Percentiles rank a stretch among this genome's conserved stretches.
Evolutionary conservation across 2,113 vertebrate species (phyloP).

Genomic region (Plestiodon gilberti): DNA sequence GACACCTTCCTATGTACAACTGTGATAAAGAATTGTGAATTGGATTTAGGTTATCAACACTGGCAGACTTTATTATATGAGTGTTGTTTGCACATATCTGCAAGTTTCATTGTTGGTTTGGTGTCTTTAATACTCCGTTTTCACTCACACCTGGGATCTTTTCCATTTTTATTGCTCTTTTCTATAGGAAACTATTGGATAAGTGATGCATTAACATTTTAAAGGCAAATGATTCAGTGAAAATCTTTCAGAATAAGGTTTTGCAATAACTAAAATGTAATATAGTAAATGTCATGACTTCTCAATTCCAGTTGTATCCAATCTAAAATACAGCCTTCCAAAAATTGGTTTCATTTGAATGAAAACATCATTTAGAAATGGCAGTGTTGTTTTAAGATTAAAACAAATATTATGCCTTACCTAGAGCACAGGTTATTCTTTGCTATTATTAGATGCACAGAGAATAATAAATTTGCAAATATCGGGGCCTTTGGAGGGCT

Average conservation of each 20-base stretch:
- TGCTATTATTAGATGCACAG: slow-evolving; percentile 45
- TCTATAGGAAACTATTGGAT: slow-evolving; percentile 46
- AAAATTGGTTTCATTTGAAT: slow-evolving; percentile 51
- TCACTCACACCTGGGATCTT: slow-evolving; percentile 22
- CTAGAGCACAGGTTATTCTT: slow-evolving; percentile 36
- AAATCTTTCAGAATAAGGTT: slow-evolving; percentile 33
- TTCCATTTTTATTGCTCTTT: slow-evolving; percentile 34
- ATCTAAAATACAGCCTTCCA: slow-evolving; percentile 38
- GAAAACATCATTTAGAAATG: slow-evolving; percentile 47
- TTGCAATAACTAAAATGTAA: slow-evolving; percentile 45
- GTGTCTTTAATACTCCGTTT: slow-evolving; percentile 23
- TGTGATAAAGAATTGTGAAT: slow-evolving; percentile 26
- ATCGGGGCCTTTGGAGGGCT: slow-evolving; percentile 36
- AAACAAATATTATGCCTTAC: slow-evolving; percentile 38
- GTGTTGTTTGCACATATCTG: not conserved
- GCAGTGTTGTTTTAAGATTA: slow-evolving; percentile 40
- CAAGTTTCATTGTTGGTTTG: slow-evolving; percentile 21
- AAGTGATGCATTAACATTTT: slow-evolving; percentile 41
- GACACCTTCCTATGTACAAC: not conserved
- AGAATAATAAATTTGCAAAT: slow-evolving; percentile 53
- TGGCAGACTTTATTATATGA: slow-evolving; percentile 1
- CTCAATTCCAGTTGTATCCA: slow-evolving; percentile 24
- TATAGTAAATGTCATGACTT: slow-evolving; percentile 32
- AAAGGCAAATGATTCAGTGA: slow-evolving; percentile 50
- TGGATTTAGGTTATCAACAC: slow-evolving; percentile 32